Base-by-base conservation (phyloP, 92 coral and sea anemone species). In the Bergia sp. region DNA sequence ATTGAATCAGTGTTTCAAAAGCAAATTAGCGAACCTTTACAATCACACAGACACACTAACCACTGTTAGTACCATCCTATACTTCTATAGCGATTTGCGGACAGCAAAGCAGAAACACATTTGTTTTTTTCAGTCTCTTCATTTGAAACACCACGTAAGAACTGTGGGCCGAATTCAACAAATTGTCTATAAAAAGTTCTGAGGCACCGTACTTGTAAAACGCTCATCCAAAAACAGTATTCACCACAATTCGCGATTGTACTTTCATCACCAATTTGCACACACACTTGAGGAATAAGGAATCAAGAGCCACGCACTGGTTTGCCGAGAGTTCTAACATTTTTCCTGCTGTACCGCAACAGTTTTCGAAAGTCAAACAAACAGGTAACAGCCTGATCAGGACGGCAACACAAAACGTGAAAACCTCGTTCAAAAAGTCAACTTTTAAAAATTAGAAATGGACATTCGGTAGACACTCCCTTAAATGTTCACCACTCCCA, bases 281-380 rank as follows among this genome's bases (percentile, higher is more conserved):
- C n/a, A 18, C 29, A 61, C 3, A 20, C 20, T 61, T 61, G 69
- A 61, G 69, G 29, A 20, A 61, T 1, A 23, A 61, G 3, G 29
- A 21, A 61, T 18, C 69, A 5, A 75, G 45, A 37, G 45, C 29
- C 21, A 9, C 45, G 3, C 29, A 76, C 55, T 77, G 44, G 36
- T 20, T 76, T 13, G 3, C 9, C 29, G 80, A 77, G 5, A 37
- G 1, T 45, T 79, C 21, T 61, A 12, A 21, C 29, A 21, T 21
- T 66, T 4, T 66, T 66, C 39, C 76, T 21, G 64, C 39, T 82
- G 40, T 42, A 29, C 86, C 57, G 42, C 57, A 36, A 43, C n/a
- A 81, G 44, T 58, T 81, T 81, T 67, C 6, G 47, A 74, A 37
- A 65, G 20, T 50, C 2, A 82, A 65, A 21, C 74, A 65, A 82